Evolutionary conservation across 2,888 invertebrate genomes (phyloP), one percentile per base, ranked within the genome.

Genomic region (Thereva unica): DNA sequence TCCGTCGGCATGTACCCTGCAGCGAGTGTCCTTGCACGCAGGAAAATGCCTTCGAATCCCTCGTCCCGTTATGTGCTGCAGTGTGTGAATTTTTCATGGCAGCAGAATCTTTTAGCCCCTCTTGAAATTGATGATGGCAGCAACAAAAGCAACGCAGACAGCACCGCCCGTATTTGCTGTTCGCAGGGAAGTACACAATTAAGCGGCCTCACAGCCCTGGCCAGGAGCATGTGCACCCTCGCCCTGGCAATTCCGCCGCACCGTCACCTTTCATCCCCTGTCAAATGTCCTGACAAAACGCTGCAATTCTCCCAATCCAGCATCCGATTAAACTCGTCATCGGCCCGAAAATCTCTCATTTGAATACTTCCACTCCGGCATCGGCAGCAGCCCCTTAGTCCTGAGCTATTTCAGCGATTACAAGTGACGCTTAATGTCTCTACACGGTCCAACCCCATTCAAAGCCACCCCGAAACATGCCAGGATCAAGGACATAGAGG

Each of bases 341-440:
- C 54, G 50, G 57, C 12, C 49, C 54, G 64, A 57, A 57, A 63
- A 63, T 66, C 66, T 55, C 66, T 66, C 63, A 66, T 66, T 68
- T 66, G 64, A 66, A 68, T 66, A 66, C 47, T 63, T 49, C 44
- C 23, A 53, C n/a, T 9, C 23, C 49, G 56, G 64, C 49, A 64
- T 53, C 61, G 38, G 34, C 42, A 57, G 38, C 42, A 40, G 56
- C 57, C 57, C 34, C 41, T 8, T 10, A 42, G 67, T 69, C 69
- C 66, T 55, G 45, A 63, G 69, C 57, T 67, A 69, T 67, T 69
- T 69, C 53, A 10, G 45, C 52, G 53, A 67, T 69, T 69, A 69
- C 61, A 69, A 65, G 56, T 55, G 65, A 53, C 56, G 61, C 47
- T 67, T 61, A 67, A 67, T 67, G 55, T 63, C 50, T 63, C 41